Evolutionary conservation across 2,888 invertebrate genomes (phyloP).

Genomic region (Toxonevra muliebris): DNA sequence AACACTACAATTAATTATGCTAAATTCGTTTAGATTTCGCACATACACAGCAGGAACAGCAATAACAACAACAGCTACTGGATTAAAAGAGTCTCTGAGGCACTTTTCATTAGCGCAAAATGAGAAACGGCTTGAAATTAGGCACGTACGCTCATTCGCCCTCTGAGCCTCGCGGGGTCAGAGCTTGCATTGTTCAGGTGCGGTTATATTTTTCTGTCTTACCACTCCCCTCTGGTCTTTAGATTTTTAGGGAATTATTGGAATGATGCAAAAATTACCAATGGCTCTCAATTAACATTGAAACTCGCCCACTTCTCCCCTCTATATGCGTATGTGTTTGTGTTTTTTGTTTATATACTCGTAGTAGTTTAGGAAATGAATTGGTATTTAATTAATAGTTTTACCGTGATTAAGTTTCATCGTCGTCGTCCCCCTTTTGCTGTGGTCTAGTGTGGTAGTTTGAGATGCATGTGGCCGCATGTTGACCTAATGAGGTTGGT

Average conservation of each 20-base stretch:
- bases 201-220: no score
- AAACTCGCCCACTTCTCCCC: not conserved
- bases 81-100: no score
- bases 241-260: not conserved
- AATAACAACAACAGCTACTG: not conserved
- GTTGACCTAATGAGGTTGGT: slow-evolving; percentile 62
- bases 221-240: no score
- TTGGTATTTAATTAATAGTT: slow-evolving; percentile 65
- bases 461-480: slow-evolving; percentile 25
- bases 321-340: slow-evolving; percentile 39
- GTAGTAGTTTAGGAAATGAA: slow-evolving; percentile 56
- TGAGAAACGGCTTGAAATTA: slow-evolving; percentile 21
- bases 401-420: slow-evolving; percentile 59
- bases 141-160: not conserved
- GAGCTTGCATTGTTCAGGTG: not conserved
- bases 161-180: not conserved
- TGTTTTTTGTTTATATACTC: slow-evolving; percentile 20
- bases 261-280: not conserved
- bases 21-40: slow-evolving; percentile 54
- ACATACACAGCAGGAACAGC: not conserved
- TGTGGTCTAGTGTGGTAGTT: slow-evolving; percentile 30
- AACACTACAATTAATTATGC: slow-evolving; percentile 55
- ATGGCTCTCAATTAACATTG: no score
- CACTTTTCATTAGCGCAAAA: not conserved
- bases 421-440: slow-evolving; percentile 44